Evolutionary conservation across 1,140 invertebrate genomes (phyloP), one percentile per base, ranked within the genome.

Genomic region (Eurosta solidaginis): DNA sequence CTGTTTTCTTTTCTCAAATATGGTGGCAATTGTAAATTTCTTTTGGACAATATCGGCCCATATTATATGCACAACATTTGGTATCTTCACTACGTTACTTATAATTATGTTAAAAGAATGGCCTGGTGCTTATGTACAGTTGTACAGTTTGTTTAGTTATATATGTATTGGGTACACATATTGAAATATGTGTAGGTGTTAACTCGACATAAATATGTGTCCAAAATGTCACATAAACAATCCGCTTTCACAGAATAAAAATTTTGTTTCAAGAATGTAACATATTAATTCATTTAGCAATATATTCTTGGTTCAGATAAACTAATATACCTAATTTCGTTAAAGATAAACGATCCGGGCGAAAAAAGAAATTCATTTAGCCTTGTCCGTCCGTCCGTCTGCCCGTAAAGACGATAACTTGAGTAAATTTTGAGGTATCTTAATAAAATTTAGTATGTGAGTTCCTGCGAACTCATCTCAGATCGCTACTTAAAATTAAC

Each of bases 91-190:
- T 12, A 77, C 76, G 2, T 44, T 77, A 40, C 52, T 77, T 6
- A 63, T 77, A 14, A 59, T 77, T 7, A 44, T 77, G 44, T 3
- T 52, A 1, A 63, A 40, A 9, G 25, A 73, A 17, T 78, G 77
- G 77, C 77, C 54, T 0, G 59, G 59, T 17, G 77, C 77, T 52
- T 78, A 50, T 40, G 73, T 50, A 36, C 73, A 5, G 25, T 78
- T 4, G 7, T 78, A 5, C 25, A 20, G n/a, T 44, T 78, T 6
- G 22, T n/a, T 33, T 33, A 20, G 22, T 74, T 78, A 68, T 73
- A 78, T 74, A 52, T 50, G 22, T 78, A 78, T 52, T 78, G 54
- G 77, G 77, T 5, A 78, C 77, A 6, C 40, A 25, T n/a, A 63
- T 78, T 20, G 77, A 78, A 42, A 73, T 49, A 20, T 68, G 59